Percentiles rank a stretch among this genome's conserved stretches.
Evolutionary conservation across 2,113 vertebrate genomes (phyloP).

Genomic region (Ploceus nigricollis): DNA sequence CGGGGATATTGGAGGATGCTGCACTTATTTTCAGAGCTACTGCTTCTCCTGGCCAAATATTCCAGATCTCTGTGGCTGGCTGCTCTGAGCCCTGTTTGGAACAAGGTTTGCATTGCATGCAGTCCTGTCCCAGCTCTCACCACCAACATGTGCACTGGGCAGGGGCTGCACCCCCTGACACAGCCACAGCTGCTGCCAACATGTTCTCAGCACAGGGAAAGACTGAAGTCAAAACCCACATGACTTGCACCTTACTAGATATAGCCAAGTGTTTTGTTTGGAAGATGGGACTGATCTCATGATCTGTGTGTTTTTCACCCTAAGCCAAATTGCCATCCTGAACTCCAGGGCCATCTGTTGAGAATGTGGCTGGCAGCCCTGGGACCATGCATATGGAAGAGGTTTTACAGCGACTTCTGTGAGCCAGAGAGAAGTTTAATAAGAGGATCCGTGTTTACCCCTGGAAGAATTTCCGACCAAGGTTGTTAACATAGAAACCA

Average conservation of each 20-base stretch:
- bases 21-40: background rate
- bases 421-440: background rate
- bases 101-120: background rate
- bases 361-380: background rate
- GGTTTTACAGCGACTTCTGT: background rate
- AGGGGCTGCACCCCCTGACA: background rate
- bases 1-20: background rate
- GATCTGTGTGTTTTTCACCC: background rate
- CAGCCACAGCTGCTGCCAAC: rapidly evolving
- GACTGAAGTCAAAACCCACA: background rate
- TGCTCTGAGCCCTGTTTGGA: background rate
- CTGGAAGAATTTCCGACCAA: background rate
- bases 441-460: background rate
- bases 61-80: background rate
- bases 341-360: background rate
- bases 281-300: background rate
- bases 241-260: background rate
- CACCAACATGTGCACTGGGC: rapidly evolving
- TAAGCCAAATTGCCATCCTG: background rate
- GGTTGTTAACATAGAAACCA: background rate
- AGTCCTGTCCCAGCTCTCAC: background rate
- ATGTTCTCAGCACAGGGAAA: background rate
- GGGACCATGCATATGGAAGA: rapidly evolving
- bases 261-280: background rate
- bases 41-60: background rate